These are phyloP conservation scores for Parotocinclus haroldoi DNA, from an alignment of 2,797 vertebrate genomes.

Conservation along the genomic window DNA sequence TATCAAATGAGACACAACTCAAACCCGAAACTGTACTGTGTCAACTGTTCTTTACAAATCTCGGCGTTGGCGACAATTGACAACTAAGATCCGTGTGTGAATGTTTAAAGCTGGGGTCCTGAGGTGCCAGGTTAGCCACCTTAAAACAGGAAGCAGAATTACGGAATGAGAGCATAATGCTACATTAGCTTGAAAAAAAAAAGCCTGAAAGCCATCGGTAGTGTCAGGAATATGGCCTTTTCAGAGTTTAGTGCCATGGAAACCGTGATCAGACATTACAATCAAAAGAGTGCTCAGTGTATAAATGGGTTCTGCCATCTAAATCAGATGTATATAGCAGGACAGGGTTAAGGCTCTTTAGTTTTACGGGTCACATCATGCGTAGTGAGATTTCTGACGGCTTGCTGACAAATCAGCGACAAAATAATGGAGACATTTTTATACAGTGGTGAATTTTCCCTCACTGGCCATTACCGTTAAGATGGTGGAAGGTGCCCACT, in stretches of 20 bases:
- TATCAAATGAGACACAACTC: slow-evolving; percentile 41
- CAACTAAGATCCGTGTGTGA: slow-evolving; percentile 47
- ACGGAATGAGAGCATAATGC: slow-evolving; percentile 37
- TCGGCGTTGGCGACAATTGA: slow-evolving; percentile 54
- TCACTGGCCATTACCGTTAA: too few relatives aligned
- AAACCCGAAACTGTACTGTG: slow-evolving; percentile 57
- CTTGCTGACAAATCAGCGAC: too few relatives aligned
- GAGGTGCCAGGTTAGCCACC: slow-evolving; percentile 53
- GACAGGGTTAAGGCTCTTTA: too few relatives aligned
- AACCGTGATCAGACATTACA: slow-evolving; percentile 46
- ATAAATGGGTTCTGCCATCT: too few relatives aligned
- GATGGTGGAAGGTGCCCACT: too few relatives aligned
- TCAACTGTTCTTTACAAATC: slow-evolving; percentile 47
- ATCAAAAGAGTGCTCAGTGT: slow-evolving; percentile 23
- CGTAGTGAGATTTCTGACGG: too few relatives aligned
- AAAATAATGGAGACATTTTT: too few relatives aligned
- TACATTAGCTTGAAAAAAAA: slow-evolving; percentile 41
- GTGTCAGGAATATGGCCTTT: slow-evolving; percentile 36
- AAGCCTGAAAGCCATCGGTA: slow-evolving; percentile 49
- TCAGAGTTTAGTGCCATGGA: slow-evolving; percentile 47
- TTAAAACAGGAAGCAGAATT: slow-evolving; percentile 45
- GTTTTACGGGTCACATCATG: too few relatives aligned
- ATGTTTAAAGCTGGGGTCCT: slow-evolving; percentile 28
- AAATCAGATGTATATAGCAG: too few relatives aligned
- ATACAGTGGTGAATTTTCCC: too few relatives aligned